Percentiles rank a stretch among this genome's conserved stretches.
These are phyloP conservation scores for Phragmatobia fuliginosa DNA, from an alignment of 2,888 invertebrate genomes.

Conservation along the genomic window DNA sequence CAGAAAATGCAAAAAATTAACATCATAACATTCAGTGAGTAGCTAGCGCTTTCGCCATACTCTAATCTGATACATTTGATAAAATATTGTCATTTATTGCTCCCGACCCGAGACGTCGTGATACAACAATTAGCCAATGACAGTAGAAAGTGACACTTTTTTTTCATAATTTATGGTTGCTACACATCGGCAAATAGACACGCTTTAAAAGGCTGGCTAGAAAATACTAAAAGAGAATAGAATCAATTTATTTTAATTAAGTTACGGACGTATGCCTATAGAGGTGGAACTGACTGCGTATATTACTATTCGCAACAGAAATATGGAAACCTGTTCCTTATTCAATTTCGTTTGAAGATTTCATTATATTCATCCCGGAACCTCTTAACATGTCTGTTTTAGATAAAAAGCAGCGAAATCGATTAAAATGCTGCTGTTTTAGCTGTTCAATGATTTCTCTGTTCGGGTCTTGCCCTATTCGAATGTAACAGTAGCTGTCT, in stretches of 20 bases:
- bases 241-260: not conserved
- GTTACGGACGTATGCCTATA: not conserved
- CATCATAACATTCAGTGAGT: not conserved
- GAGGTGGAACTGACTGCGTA: not conserved
- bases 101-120: not conserved
- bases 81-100: not conserved
- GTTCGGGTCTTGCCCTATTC: not conserved
- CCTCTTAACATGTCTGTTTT: not conserved
- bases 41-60: not conserved
- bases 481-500: no score
- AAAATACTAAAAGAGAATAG: not conserved
- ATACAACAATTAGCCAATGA: not conserved
- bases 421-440: not conserved
- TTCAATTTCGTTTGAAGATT: not conserved
- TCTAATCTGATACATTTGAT: not conserved
- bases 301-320: not conserved
- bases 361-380: not conserved
- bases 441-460: not conserved
- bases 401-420: not conserved
- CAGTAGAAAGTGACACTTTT: not conserved
- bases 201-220: not conserved
- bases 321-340: not conserved
- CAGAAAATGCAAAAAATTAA: not conserved
- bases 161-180: not conserved
- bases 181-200: not conserved